Evolutionary conservation across 2,888 invertebrate genomes (phyloP).

Genomic region (Drosophila neonasuta): DNA sequence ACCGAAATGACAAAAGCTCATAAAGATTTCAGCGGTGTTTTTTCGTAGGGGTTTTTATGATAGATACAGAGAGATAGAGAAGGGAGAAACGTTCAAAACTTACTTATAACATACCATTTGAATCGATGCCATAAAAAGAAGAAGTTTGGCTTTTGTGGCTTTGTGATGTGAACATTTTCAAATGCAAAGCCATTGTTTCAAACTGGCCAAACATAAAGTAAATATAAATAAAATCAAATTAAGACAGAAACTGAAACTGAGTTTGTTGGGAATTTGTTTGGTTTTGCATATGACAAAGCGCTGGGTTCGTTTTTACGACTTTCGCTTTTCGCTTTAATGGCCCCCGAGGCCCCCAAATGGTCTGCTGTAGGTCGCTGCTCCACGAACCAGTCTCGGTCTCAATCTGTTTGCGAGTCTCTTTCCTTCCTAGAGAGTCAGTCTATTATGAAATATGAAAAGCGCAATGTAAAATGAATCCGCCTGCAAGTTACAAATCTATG

Average conservation of each 20-base stretch:
- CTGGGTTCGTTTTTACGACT: constrained; percentile 64
- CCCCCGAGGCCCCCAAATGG: constrained; percentile 36
- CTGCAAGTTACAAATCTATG: constrained; percentile 65
- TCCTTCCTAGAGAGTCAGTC: neutral
- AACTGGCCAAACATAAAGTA: constrained; percentile 31
- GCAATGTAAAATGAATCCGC: constrained; percentile 63
- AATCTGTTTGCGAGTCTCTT: constrained; percentile 6
- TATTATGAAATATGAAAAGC: constrained; percentile 71
- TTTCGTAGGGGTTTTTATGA: constrained; percentile 40
- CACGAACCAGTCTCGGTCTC: constrained; percentile 26
- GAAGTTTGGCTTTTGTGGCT: constrained; percentile 19
- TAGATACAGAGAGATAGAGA: constrained; percentile 14
- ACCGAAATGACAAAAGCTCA: constrained; percentile 47
- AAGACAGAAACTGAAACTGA: constrained; percentile 17
- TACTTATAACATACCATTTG: constrained; percentile 16
- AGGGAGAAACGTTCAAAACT: neutral
- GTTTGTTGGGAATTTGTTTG: constrained; percentile 55
- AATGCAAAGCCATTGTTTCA: constrained; percentile 63
- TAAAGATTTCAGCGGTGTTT: constrained; percentile 65
- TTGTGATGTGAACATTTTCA: constrained; percentile 54
- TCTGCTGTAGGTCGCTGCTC: constrained; percentile 66
- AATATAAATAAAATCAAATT: constrained; percentile 63
- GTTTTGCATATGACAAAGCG: constrained; percentile 72
- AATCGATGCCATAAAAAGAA: constrained; percentile 35
- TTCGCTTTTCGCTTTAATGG: constrained; percentile 73